Conservation (phyloP, 2,797 vertebrate genomes). For the Protonibea diacanthus region DNA sequence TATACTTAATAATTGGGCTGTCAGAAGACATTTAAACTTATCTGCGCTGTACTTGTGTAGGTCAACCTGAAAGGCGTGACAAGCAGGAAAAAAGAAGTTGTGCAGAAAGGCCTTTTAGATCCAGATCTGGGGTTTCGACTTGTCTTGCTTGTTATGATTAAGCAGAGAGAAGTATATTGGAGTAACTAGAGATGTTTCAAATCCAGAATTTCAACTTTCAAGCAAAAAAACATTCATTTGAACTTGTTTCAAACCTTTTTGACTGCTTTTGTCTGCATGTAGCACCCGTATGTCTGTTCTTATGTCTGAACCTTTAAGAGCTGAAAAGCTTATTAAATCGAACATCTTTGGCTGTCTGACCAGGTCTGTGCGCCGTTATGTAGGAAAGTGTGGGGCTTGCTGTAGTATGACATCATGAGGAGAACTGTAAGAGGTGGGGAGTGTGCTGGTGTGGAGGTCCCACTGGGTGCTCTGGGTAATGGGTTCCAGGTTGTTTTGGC, state of each 20-base stretch:
- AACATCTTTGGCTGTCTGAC: slow-evolving; percentile 60
- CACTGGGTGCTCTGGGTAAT: slow-evolving; percentile 67
- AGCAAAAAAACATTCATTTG: background rate
- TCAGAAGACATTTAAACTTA: background rate
- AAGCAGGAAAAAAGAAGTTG: background rate
- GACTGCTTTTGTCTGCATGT: background rate
- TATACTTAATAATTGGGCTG: background rate
- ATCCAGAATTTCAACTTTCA: background rate
- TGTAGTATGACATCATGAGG: slow-evolving; percentile 82
- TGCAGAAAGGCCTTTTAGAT: background rate
- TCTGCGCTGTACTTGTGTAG: background rate
- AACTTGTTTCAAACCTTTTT: background rate
- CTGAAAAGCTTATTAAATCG: slow-evolving; percentile 67
- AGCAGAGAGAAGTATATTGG: background rate
- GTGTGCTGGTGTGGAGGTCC: slow-evolving; percentile 56
- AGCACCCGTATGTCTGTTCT: slow-evolving; percentile 12
- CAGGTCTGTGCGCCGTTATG: slow-evolving; percentile 54
- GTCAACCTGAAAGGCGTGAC: background rate
- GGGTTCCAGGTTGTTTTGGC: slow-evolving; percentile 76
- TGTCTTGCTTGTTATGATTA: background rate
- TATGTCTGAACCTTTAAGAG: slow-evolving; percentile 28
- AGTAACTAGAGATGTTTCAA: background rate
- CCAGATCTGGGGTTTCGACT: background rate
- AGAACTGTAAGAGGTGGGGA: slow-evolving; percentile 74
- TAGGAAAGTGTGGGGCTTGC: slow-evolving; percentile 49